phyloP scores from a whole-genome alignment of 92 coral and sea anemone genomes.

The Zoanthus solanderi region DNA sequence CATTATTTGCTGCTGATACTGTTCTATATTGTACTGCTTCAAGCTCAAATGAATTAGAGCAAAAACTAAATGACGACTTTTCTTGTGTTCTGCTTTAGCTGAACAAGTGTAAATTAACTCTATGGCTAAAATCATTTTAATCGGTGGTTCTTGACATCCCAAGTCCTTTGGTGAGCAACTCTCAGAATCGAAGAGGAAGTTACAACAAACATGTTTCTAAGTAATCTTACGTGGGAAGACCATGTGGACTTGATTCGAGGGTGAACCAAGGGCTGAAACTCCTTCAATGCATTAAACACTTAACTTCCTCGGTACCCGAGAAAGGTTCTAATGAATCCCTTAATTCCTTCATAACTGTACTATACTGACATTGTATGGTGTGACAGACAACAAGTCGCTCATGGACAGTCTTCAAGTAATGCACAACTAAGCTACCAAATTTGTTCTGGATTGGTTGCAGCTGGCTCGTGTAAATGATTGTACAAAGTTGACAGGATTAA shows the following conservation, averaged over 20 bases:
- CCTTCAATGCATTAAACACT: conserved; percentile 51
- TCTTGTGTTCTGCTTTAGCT: conserved; percentile 32
- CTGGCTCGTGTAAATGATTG: too few relatives aligned
- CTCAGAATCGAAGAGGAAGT: conserved; percentile 9
- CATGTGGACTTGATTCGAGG: conserved; percentile 39
- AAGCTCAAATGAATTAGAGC: conserved; percentile 13
- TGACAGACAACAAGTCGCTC: conserved; percentile 49
- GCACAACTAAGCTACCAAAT: conserved; percentile 54
- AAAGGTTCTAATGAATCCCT: conserved; percentile 43
- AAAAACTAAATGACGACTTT: background rate
- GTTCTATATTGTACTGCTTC: background rate
- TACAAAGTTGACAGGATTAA: too few relatives aligned
- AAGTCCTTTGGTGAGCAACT: background rate
- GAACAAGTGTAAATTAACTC: conserved; percentile 35
- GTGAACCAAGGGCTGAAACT: conserved; percentile 51
- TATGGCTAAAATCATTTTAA: background rate
- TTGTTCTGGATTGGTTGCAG: conserved; percentile 26
- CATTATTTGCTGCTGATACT: too few relatives aligned
- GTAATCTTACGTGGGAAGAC: conserved; percentile 33
- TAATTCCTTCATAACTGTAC: conserved; percentile 48
- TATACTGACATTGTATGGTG: conserved; percentile 53
- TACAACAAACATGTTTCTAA: conserved; percentile 25
- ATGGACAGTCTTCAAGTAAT: conserved; percentile 56
- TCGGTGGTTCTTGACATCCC: background rate
- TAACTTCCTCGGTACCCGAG: conserved; percentile 52